Evolutionary conservation across 2,113 vertebrate genomes (phyloP), one percentile per base, ranked within the genome.

Genomic region (Xiphophorus couchianus): DNA sequence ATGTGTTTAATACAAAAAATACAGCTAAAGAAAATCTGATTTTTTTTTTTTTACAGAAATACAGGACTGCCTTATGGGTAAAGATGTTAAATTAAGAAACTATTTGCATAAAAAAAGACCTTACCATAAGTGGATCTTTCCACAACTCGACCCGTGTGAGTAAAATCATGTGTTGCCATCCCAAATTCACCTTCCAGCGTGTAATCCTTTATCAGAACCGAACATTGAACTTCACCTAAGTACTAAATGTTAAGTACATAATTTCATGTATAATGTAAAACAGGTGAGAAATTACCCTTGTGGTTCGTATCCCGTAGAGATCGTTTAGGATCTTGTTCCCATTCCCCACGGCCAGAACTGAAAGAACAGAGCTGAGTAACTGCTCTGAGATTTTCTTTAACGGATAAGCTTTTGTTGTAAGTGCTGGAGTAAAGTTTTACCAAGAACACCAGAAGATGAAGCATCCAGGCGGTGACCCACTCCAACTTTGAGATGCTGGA

Each of bases 41-140:
- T 28, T 28, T 28, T 28, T 28, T 28, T 58, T 58, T 22, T 58
- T 9, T n/a, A n/a, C 51, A 25, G 0, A 58, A 58, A 58, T 9
- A 11, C 10, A 58, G 5, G 7, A 0, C 25, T 58, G 17, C 22
- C 51, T 58, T 58, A 58, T 58, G 19, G 5, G 44, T 48, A 5
- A 54, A 54, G 22, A 54, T 54, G 25, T n/a, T 10, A 58, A 58
- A 17, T n/a, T n/a, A 58, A 17, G 9, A n/a, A n/a, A 25, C 9
- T 58, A 7, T 3, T 58, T 58, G 44, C 13, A 42, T 15, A 4
- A 15, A 42, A 42, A 54, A 54, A 22, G 19, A 10, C n/a, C 22
- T 25, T n/a, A 99, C 98, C 95, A 0, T 95, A 98, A 0, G 97
- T 98, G 0, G 96, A 95, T 86, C 94, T 96, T 91, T 99, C 98